Conservation (phyloP, 2,888 invertebrate genomes). For the Leptothorax acervorum region DNA sequence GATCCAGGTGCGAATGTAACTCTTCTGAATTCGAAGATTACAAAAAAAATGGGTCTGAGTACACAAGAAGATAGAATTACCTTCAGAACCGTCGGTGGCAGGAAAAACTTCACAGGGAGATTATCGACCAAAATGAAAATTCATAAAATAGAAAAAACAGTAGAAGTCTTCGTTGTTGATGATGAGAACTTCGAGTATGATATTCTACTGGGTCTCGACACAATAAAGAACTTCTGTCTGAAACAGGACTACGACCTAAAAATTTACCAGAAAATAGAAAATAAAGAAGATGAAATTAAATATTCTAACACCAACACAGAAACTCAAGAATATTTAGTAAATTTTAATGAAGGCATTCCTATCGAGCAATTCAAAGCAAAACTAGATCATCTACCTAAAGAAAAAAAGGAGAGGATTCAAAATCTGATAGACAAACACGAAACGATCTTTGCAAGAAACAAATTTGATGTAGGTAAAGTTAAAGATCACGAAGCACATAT, state of each 20-base stretch:
- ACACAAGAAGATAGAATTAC: constrained; percentile 6
- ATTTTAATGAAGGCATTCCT: neutral
- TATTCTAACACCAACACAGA: neutral
- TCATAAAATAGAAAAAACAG: constrained; percentile 1
- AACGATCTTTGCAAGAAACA: neutral
- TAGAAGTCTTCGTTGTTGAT: neutral
- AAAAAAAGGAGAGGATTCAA: neutral
- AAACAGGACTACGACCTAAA: constrained; percentile 1
- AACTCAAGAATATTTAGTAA: neutral
- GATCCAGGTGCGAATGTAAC: constrained; percentile 7
- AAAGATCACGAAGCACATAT: neutral
- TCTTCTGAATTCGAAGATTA: constrained; percentile 13
- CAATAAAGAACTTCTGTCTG: neutral
- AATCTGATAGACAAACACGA: neutral
- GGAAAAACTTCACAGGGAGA: neutral
- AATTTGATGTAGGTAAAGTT: constrained; percentile 3
- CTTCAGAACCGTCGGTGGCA: constrained; percentile 15
- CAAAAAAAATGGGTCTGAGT: neutral
- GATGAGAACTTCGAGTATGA: constrained; percentile 4
- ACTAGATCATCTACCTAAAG: neutral
- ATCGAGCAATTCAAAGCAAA: neutral
- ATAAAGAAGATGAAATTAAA: neutral
- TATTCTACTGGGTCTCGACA: constrained; percentile 7
- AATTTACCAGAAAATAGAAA: neutral
- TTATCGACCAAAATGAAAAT: constrained; percentile 12